phyloP scores from a whole-genome alignment of 2,888 invertebrate genomes.

The Electrophaes corylata region DNA sequence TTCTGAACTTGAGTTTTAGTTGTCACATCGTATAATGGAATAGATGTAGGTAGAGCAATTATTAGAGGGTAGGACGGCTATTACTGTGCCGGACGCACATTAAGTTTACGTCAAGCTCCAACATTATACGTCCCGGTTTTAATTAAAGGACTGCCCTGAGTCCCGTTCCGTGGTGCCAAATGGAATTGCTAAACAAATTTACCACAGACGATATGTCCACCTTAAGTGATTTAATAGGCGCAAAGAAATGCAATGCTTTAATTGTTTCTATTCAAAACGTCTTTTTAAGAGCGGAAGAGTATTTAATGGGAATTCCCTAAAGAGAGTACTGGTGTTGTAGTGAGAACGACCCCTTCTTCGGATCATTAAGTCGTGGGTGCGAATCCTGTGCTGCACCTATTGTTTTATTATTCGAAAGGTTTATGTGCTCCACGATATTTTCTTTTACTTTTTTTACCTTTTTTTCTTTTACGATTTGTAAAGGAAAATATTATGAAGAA shows the following conservation, averaged over 20 bases:
- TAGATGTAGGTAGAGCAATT: conserved; percentile 78
- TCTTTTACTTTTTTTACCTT: too few relatives aligned
- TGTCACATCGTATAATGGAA: conserved; percentile 61
- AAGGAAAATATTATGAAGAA: too few relatives aligned
- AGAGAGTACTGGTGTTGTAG: conserved; percentile 29
- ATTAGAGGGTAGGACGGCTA: conserved; percentile 70
- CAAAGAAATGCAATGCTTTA: conserved; percentile 79
- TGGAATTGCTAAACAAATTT: conserved; percentile 84
- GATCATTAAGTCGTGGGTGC: too few relatives aligned
- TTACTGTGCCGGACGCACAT: conserved; percentile 79
- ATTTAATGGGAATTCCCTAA: conserved; percentile 39
- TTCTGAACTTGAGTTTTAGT: conserved; percentile 20
- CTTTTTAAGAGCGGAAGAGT: conserved; percentile 39
- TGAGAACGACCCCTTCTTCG: too few relatives aligned
- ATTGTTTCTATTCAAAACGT: conserved; percentile 67
- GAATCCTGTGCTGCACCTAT: too few relatives aligned
- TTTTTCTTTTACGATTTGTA: too few relatives aligned
- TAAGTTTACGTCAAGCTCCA: conserved; percentile 77
- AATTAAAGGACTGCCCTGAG: conserved; percentile 81
- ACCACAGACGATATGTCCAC: conserved; percentile 82
- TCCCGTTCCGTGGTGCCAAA: conserved; percentile 67
- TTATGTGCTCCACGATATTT: too few relatives aligned
- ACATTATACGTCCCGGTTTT: conserved; percentile 80
- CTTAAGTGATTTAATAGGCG: conserved; percentile 84
- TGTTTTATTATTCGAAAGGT: too few relatives aligned